Base-by-base conservation (phyloP, 2,797 vertebrate genomes). In the Syndactyla subalaris region DNA sequence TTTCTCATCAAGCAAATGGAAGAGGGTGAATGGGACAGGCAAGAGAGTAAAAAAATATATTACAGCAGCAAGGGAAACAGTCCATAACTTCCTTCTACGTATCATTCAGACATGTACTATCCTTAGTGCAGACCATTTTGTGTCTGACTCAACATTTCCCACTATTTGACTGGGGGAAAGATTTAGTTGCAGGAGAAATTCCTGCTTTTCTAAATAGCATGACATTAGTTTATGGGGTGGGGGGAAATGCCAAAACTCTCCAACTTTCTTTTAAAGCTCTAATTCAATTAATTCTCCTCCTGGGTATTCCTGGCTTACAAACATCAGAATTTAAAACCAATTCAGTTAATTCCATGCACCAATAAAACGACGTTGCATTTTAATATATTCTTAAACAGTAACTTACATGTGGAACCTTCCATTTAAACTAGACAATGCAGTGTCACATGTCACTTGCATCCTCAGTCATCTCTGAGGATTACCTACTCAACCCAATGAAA, bases 271-370 rank as follows among this genome's bases (percentile, higher is more conserved):
- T 94, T 67, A 93, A 87, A 45, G 49, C 12, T 96, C 36, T 43
- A 89, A 72, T 75, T 95, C 93, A 52, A 96, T 93, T 84, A 88
- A 75, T 82, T 95, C 36, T 85, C 78, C 93, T 82, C 46, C 54
- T 55, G 11, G 23, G 5, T 71, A 80, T 45, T 85, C 30, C n/a
- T 51, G 29, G 20, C 16, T 90, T 75, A 54, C 7, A 9, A 80
- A 65, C 16, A 15, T 51, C 13, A n/a, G 16, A 77, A 77, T 63
- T 82, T 66, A 36, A 77, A 91, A 80, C 7, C 30, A 75, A n/a
- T 89, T 86, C 79, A 80, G 81, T 55, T 88, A 96, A 76, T 87
- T 92, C 70, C 85, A 74, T 36, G 65, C 39, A 96, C 21, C 6
- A 89, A n/a, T 46, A 92, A 58, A 94, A 74, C 61, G 14, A 76